Evolutionary conservation across 2,797 vertebrate genomes (phyloP), one percentile per base, ranked within the genome.

Genomic region (Esox lucius): DNA sequence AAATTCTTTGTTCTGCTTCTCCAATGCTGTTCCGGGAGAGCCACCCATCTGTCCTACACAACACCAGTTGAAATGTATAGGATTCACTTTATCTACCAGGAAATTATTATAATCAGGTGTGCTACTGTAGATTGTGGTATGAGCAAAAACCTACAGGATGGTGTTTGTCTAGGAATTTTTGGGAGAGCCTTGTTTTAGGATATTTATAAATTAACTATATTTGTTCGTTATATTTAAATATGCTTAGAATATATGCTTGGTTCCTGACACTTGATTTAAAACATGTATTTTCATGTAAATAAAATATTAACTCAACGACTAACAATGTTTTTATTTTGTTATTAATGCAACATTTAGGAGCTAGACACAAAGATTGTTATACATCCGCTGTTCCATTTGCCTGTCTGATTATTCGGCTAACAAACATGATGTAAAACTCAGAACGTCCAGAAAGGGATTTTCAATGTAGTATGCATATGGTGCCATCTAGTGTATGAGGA

Each of bases 221-320:
- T 22, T 49, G 49, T 70, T 48, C 15, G 0, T 9, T 31, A 11
- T 31, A 48, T 31, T 70, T 17, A 31, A 70, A 53, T 12, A 31
- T 17, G 75, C 80, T 81, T 31, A 73, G 70, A 83, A 78, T 78
- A 80, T 68, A 56, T 71, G 76, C 80, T 70, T 70, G 68, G 48
- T 51, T 84, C 65, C 28, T 61, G 71, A 84, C 84, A 84, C 81
- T 87, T 91, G 80, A 22, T 62, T 83, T 86, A 73, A 80, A 73
- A 87, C 71, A 85, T 88, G 85, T 90, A 85, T 91, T 90, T 91
- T 91, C 84, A 69, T 91, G 90, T 89, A 84, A 90, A 90, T 91
- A 87, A 92, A 90, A 84, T 1, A 71, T 85, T 78, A 78, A 46
- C 42, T 8, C 80, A 82, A 80, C 83, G 71, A 85, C 17, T 2